These are phyloP conservation scores for Ochropacha duplaris DNA, from an alignment of 2,888 invertebrate species.

Conservation along the genomic window DNA sequence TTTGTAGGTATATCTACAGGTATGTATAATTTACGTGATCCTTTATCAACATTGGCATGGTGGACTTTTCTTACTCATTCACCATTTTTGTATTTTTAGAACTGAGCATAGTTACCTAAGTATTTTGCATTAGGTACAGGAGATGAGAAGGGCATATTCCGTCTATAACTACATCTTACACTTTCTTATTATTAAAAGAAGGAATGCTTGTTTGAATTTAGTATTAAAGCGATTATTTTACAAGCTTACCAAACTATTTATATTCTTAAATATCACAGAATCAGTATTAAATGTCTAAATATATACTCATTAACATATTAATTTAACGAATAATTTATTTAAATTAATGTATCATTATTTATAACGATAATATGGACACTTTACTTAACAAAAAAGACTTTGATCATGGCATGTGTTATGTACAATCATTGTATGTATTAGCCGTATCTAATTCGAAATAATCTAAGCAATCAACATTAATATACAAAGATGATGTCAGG, in stretches of 20 bases:
- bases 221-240: neutral
- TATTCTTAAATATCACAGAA: slow-evolving; percentile 71
- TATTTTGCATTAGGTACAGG: neutral
- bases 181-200: neutral
- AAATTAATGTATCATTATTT: neutral
- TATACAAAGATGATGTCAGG: neutral
- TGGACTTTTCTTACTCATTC: no score
- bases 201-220: neutral
- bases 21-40: no score
- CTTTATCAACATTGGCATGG: no score
- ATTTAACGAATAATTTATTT: neutral
- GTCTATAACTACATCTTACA: neutral
- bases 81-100: no score
- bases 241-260: slow-evolving; percentile 25
- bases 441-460: neutral
- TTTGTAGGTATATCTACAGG: neutral
- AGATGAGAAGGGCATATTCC: no score
- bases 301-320: neutral
- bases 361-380: slow-evolving; percentile 4
- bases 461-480: neutral
- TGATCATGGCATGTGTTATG: slow-evolving; percentile 1
- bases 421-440: neutral
- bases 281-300: slow-evolving; percentile 33
- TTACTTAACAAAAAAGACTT: neutral
- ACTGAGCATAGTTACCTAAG: no score